Conservation (phyloP, 2,113 vertebrate genomes). For the Malurus elegans region DNA sequence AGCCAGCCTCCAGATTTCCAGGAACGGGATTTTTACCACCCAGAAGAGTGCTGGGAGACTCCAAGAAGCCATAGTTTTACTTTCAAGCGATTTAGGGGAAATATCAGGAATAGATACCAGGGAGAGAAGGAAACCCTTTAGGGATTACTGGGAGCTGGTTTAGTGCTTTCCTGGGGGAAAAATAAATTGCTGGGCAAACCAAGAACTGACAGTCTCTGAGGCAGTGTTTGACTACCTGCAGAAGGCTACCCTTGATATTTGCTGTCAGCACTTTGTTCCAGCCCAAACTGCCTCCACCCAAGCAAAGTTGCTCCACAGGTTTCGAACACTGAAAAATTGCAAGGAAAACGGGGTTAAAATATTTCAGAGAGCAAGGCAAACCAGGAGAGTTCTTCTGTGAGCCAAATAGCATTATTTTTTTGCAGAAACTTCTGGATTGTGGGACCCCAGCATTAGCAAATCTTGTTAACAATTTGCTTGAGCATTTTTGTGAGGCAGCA, state of each 20-base stretch:
- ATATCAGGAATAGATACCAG: background rate
- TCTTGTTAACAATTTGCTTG: slow-evolving; percentile 19
- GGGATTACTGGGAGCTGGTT: background rate
- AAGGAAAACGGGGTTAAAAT: background rate
- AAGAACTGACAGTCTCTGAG: background rate
- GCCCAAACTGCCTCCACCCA: background rate
- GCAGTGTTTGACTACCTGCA: background rate
- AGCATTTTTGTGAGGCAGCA: background rate
- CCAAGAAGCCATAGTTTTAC: background rate
- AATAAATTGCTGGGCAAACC: background rate
- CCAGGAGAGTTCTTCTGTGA: background rate
- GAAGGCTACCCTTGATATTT: background rate
- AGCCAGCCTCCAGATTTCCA: background rate
- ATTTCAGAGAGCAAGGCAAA: background rate
- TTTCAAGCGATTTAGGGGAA: background rate
- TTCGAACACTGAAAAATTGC: background rate
- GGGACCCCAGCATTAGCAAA: background rate
- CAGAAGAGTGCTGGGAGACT: background rate
- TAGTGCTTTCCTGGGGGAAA: background rate
- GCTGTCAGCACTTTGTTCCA: background rate
- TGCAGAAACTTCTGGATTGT: background rate
- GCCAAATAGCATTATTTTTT: background rate
- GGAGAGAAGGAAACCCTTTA: background rate
- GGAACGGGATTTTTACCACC: fast-evolving
- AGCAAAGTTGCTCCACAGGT: background rate